Conservation (phyloP, 2,797 vertebrate species). For the Lutjanus campechanus region DNA sequence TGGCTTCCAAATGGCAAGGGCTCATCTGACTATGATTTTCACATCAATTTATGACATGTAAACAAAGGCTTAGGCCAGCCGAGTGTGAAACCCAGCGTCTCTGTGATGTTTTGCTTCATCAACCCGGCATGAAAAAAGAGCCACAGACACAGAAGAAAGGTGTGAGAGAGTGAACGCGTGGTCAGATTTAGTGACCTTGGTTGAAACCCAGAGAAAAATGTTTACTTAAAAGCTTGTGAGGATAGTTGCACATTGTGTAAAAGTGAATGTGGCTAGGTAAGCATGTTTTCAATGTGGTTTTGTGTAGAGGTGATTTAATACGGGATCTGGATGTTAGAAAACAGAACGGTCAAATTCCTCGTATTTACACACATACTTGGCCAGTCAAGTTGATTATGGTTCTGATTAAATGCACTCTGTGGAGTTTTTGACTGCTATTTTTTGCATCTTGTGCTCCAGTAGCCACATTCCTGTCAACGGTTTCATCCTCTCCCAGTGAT, state of each 20-base stretch:
- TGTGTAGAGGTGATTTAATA: not conserved
- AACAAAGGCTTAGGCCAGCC: slow-evolving; percentile 68
- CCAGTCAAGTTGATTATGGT: not conserved
- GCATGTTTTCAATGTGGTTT: not conserved
- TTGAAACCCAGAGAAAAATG: not conserved
- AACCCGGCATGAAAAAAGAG: slow-evolving; percentile 37
- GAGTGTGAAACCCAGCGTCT: slow-evolving; percentile 62
- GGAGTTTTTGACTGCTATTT: not conserved
- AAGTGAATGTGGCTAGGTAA: not conserved
- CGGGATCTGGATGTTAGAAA: not conserved
- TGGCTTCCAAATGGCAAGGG: slow-evolving; percentile 76
- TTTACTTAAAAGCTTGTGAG: not conserved
- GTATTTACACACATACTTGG: not conserved
- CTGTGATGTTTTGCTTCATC: slow-evolving; percentile 52
- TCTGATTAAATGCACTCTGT: not conserved
- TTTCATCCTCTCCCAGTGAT: not conserved
- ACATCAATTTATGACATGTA: slow-evolving; percentile 77
- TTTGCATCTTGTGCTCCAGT: not conserved
- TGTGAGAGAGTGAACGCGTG: slow-evolving; percentile 22
- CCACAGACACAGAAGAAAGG: slow-evolving; percentile 26
- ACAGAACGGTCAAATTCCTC: not conserved
- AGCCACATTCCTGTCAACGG: not conserved
- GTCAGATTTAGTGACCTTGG: not conserved
- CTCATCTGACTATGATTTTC: slow-evolving; percentile 79
- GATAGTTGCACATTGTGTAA: not conserved